Evolutionary conservation across 2,888 invertebrate genomes (phyloP), one percentile per base, ranked within the genome.

Genomic region (Conus canariensis): DNA sequence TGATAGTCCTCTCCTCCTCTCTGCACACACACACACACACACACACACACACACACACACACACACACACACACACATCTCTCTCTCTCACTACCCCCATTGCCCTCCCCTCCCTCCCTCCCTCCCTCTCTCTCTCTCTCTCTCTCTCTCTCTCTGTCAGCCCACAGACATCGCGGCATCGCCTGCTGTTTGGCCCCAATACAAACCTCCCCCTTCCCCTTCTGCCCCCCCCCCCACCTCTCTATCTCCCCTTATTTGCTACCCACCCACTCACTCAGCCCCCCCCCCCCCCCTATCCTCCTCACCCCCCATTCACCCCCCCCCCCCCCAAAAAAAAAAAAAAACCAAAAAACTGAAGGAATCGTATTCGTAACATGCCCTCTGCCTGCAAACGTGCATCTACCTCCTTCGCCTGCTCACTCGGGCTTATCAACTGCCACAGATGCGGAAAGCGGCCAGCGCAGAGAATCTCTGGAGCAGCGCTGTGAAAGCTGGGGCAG

Each of bases 401-500:
- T 64, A 25, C n/a, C 25, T 22, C 16, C 14, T n/a, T 4, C 30
- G 45, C 70, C 25, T 87, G 86, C 22, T 87, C 86, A 87, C 59
- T 88, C 16, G 70, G 10, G 77, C 88, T 88, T 88, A 88, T 88
- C 88, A 67, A n/a, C 56, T 77, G 77, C 88, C 77, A 25, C 88
- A 88, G 88, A 77, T 88, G 88, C 77, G 64, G 64, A 67, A 59
- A 19, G 64, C 64, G 64, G 64, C 12, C 12, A 16, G 64, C 12
- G 16, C 12, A 64, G 64, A 64, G 64, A 64, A 45, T 45, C 45
- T 45, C 45, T 45, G 45, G 64, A 64, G 64, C 10, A 64, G 16
- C 12, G 16, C 12, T 14, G 64, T 64, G 64, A 64, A 16, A 64
- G 64, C 10, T 4, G 16, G 64, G 16, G 64, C 1, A 16, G 16